These are phyloP conservation scores for Cephus runcator DNA, from an alignment of 2,888 invertebrate species.

Conservation along the genomic window DNA sequence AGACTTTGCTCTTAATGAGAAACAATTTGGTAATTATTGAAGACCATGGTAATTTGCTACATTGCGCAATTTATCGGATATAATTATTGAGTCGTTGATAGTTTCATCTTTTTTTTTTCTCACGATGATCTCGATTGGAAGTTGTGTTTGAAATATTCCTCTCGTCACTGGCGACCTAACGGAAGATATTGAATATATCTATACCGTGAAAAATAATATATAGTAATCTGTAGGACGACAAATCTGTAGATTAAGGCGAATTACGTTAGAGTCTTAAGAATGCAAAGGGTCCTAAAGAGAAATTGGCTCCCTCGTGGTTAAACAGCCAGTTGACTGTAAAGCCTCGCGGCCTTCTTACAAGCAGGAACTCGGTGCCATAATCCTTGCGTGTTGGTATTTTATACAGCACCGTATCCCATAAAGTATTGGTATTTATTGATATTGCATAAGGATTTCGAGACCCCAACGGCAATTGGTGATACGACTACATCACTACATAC, in stretches of 20 bases:
- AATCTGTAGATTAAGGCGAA: not conserved
- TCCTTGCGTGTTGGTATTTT: slow-evolving; percentile 45
- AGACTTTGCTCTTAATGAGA: not conserved
- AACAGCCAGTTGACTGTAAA: not conserved
- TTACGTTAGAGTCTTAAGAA: slow-evolving; percentile 28
- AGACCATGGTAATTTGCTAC: not conserved
- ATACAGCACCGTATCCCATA: slow-evolving; percentile 41
- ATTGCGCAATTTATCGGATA: not conserved
- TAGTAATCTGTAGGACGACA: not conserved
- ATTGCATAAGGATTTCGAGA: slow-evolving; percentile 45
- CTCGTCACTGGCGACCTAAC: not conserved
- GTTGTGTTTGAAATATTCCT: not conserved
- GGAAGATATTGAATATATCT: not conserved
- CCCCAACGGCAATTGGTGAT: slow-evolving; percentile 19
- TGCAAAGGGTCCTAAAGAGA: slow-evolving; percentile 25
- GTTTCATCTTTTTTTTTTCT: not conserved
- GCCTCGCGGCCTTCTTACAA: slow-evolving; percentile 36
- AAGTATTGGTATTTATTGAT: slow-evolving; percentile 51
- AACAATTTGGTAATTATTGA: not conserved
- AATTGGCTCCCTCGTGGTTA: slow-evolving; percentile 8
- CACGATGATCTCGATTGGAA: too few species aligned
- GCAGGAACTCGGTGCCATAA: slow-evolving; percentile 48
- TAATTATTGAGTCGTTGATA: not conserved
- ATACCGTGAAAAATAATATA: not conserved
- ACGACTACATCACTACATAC: not conserved